phyloP scores from a whole-genome alignment of 2,888 invertebrate species.

The Hylaea fasciaria region DNA sequence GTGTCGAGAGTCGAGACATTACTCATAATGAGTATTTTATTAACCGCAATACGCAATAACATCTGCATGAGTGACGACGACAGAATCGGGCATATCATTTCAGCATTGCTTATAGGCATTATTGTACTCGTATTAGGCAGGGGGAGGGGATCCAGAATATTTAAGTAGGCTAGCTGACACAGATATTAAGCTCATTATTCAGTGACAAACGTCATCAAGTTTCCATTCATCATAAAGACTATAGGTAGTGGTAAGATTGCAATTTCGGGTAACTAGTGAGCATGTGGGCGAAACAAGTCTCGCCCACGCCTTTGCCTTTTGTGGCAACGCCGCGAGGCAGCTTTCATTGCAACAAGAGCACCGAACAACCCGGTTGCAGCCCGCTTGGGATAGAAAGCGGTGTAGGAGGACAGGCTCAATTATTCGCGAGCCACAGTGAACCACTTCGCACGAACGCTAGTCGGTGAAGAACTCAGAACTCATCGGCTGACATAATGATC shows the following conservation, averaged over 20 bases:
- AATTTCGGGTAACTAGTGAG: slow-evolving; percentile 39
- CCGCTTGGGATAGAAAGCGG: slow-evolving; percentile 58
- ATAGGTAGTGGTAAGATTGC: slow-evolving; percentile 38
- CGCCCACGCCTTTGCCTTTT: slow-evolving; percentile 60
- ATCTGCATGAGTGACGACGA: too few species aligned
- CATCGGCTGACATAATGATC: slow-evolving; percentile 20
- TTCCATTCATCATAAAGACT: slow-evolving; percentile 9
- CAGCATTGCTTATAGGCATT: too few species aligned
- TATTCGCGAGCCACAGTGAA: slow-evolving; percentile 42
- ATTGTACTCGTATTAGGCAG: too few species aligned
- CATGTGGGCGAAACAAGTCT: slow-evolving; percentile 49
- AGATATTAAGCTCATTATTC: slow-evolving; percentile 3
- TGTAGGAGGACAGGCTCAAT: slow-evolving; percentile 65
- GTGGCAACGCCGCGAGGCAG: slow-evolving; percentile 55
- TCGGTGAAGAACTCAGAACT: slow-evolving; percentile 5
- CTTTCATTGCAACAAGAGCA: slow-evolving; percentile 61
- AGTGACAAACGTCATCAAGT: not conserved
- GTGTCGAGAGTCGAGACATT: slow-evolving; percentile 43
- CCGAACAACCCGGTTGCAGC: slow-evolving; percentile 43
- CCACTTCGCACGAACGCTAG: slow-evolving; percentile 38
- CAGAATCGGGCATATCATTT: not conserved
- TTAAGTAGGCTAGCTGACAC: too few species aligned
- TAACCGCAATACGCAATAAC: slow-evolving; percentile 18
- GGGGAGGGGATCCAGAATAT: too few species aligned
- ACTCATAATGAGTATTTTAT: slow-evolving; percentile 34